These are phyloP conservation scores for Paratilapia polleni DNA, from an alignment of 2,113 vertebrate genomes.

Conservation along the genomic window DNA sequence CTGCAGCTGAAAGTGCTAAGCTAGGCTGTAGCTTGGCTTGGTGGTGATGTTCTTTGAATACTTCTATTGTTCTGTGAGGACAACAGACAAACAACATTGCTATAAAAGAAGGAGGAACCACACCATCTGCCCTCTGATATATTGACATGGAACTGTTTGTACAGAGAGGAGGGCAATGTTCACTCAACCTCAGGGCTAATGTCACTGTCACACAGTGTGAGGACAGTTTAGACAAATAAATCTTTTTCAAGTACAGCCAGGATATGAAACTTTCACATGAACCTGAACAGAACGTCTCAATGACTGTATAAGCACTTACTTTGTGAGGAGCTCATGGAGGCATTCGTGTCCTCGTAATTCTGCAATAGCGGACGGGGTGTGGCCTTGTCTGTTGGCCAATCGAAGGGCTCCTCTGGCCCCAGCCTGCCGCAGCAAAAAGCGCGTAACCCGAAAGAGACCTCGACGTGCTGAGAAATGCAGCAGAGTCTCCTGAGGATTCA, in stretches of 20 bases:
- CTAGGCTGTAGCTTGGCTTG: conserved; percentile 14
- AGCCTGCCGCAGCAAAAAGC: conserved; percentile 88
- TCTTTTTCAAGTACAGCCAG: neutral
- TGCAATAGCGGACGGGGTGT: conserved; percentile 86
- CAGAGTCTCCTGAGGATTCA: conserved; percentile 89
- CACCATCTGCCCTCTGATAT: conserved; percentile 19
- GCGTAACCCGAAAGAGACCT: conserved; percentile 85
- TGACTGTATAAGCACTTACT: conserved; percentile 72
- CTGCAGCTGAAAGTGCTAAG: conserved; percentile 24
- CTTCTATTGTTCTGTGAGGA: conserved; percentile 47
- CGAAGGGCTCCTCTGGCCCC: conserved; percentile 87
- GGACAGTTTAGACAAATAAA: neutral
- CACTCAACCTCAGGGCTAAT: neutral
- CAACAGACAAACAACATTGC: conserved; percentile 39
- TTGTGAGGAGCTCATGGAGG: conserved; percentile 84
- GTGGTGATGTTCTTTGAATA: conserved; percentile 39
- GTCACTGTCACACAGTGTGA: neutral
- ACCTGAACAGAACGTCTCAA: neutral
- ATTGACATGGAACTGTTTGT: conserved; percentile 47
- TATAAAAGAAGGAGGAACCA: neutral
- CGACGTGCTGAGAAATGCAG: conserved; percentile 93
- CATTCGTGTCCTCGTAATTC: conserved; percentile 83
- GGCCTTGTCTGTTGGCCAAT: conserved; percentile 89
- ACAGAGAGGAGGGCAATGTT: conserved; percentile 28
- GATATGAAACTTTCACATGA: neutral